phyloP scores from a whole-genome alignment of 1,140 invertebrate species.

The Bombus waltoni region DNA sequence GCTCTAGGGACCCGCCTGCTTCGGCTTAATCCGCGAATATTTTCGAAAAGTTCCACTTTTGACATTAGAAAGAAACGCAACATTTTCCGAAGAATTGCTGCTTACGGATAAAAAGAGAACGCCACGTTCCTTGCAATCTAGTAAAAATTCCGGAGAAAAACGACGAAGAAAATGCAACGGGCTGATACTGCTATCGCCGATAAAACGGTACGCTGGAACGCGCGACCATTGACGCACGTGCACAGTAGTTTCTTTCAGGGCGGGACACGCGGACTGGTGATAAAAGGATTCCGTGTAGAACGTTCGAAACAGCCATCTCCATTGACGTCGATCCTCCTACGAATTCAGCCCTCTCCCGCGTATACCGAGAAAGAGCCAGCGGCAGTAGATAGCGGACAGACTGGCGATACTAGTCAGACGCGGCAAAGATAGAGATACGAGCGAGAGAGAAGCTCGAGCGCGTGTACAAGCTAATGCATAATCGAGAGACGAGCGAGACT shows the following conservation, averaged over 20 bases:
- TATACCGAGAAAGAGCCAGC: background rate
- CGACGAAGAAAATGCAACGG: background rate
- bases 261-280: constrained; percentile 12
- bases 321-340: constrained; percentile 59
- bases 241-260: constrained; percentile 50
- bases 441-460: background rate
- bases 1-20: too few species aligned
- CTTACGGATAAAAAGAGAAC: too few species aligned
- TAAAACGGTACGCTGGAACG: background rate
- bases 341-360: background rate
- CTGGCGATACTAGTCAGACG: constrained; percentile 31
- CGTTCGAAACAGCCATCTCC: constrained; percentile 59
- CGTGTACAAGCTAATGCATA: constrained; percentile 31
- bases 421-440: background rate
- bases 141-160: too few species aligned
- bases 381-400: constrained; percentile 66
- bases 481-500: constrained; percentile 20
- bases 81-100: too few species aligned
- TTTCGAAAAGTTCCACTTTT: too few species aligned
- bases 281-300: constrained; percentile 58
- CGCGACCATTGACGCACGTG: constrained; percentile 38
- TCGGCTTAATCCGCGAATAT: too few species aligned
- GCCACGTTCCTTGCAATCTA: too few species aligned
- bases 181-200: constrained; percentile 3
- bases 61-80: too few species aligned